Base-by-base conservation (phyloP, 1,140 invertebrate genomes). In the Caenorhabditis latens region DNA sequence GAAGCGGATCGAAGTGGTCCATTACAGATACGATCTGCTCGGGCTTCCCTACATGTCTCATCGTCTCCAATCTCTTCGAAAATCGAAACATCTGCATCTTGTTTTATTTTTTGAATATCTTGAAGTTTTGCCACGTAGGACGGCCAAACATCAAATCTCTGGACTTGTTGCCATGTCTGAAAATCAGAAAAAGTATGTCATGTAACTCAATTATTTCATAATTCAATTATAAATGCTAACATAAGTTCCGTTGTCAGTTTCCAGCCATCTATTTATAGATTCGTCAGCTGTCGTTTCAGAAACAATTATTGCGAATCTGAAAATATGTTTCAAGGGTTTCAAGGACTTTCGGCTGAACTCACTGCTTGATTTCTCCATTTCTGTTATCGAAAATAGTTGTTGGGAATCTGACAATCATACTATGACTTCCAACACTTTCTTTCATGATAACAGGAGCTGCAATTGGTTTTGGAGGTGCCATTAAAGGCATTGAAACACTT, bases 131-230 rank as follows among this genome's bases (percentile, higher is more conserved):
- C 91, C 46, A 90, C 88, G 82, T 91, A 92, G 0, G 91, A 86
- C 57, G 91, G 91, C 92, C 91, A 92, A 43, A 91, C 84, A 32
- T 89, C 89, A 43, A 87, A 91, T 5, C 79, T 85, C 84, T 92
- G 91, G 14, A 91, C 91, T 87, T 89, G 79, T n/a, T 55, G 87
- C 91, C 91, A 91, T 43, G 91, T 92, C 87, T 90, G 86, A 84
- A 90, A 87, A 71, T 48, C 63, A 90, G 19, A 16, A 21, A n/a
- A 71, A 21, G 50, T 84, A 61, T 24, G 32, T 58, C 57, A 46
- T 84, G 4, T 4, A 46, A 32, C 43, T 58, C 24, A 5, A 63
- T 58, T 57, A 8, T 46, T 63, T 46, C 13, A 43, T 84, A 84
- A 63, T 58, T 40, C 19, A 48, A 71, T 6, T 32, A 53, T 84